phyloP scores from a whole-genome alignment of 2,888 invertebrate genomes.

The Gerris lacustris region DNA sequence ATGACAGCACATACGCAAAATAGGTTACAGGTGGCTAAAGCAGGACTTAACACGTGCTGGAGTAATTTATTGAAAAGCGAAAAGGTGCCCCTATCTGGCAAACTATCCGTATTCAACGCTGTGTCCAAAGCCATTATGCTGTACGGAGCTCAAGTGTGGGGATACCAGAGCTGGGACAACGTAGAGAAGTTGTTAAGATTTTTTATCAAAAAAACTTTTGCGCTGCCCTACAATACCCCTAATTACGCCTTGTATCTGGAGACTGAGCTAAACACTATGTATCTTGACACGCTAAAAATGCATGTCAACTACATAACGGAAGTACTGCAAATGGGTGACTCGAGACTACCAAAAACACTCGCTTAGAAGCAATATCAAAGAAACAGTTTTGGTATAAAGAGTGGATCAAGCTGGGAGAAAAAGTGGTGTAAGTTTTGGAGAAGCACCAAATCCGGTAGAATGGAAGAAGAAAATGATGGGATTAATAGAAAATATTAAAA shows the following conservation, averaged over 20 bases:
- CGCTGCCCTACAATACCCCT: not conserved
- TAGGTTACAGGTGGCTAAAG: not conserved
- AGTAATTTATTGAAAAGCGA: not conserved
- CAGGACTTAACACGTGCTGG: not conserved
- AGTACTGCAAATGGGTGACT: not conserved
- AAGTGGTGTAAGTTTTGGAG: not conserved
- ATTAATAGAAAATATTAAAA: not conserved
- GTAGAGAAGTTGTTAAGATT: not conserved
- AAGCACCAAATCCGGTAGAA: not conserved
- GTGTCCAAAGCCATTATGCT: not conserved
- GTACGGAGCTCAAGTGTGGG: no score
- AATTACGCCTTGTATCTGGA: not conserved
- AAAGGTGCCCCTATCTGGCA: not conserved
- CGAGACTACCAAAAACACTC: not conserved
- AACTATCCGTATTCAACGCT: not conserved
- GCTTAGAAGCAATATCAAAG: not conserved
- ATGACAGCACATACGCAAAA: not conserved
- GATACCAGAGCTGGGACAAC: not conserved
- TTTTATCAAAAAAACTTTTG: not conserved
- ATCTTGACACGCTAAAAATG: not conserved
- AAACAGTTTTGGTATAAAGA: not conserved
- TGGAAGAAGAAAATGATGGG: not conserved
- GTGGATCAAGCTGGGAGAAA: not conserved
- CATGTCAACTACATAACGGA: not conserved
- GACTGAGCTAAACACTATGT: not conserved